phyloP scores from a whole-genome alignment of 2,797 vertebrate genomes.

The Lepus townsendii region DNA sequence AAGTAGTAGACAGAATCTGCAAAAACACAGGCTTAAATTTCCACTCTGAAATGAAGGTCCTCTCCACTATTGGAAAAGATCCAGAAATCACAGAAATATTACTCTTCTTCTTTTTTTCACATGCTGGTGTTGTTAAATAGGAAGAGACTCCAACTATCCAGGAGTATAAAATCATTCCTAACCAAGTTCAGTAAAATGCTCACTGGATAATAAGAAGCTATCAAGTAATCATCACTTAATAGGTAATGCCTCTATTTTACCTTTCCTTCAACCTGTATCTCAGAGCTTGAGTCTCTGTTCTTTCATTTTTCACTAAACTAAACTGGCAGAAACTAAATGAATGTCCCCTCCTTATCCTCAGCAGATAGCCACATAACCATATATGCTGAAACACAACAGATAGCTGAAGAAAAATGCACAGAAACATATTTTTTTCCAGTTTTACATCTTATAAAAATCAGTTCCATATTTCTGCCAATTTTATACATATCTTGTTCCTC shows the following conservation, averaged over 20 bases:
- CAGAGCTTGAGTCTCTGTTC: not conserved
- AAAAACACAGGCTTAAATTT: slow-evolving; percentile 1
- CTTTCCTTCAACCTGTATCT: not conserved
- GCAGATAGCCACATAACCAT: not conserved
- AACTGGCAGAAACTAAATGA: not conserved
- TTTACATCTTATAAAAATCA: not conserved
- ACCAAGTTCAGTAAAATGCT: not conserved
- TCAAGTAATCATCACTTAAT: not conserved
- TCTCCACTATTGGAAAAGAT: not conserved
- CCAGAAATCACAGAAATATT: not conserved
- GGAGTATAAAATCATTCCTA: not conserved
- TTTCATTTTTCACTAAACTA: not conserved
- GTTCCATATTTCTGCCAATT: not conserved
- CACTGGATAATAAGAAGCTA: not conserved
- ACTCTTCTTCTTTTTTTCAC: not conserved
- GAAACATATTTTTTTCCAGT: not conserved
- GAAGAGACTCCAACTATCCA: not conserved
- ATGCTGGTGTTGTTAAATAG: not conserved
- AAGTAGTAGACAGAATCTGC: not conserved
- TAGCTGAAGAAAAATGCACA: not conserved
- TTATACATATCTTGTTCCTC: not conserved
- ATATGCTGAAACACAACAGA: not conserved
- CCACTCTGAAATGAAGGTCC: not conserved
- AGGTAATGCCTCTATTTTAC: slow-evolving; percentile 36
- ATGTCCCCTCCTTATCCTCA: not conserved